Evolutionary conservation across 2,113 vertebrate species (phyloP).

Genomic region (Toxotes jaculatrix): DNA sequence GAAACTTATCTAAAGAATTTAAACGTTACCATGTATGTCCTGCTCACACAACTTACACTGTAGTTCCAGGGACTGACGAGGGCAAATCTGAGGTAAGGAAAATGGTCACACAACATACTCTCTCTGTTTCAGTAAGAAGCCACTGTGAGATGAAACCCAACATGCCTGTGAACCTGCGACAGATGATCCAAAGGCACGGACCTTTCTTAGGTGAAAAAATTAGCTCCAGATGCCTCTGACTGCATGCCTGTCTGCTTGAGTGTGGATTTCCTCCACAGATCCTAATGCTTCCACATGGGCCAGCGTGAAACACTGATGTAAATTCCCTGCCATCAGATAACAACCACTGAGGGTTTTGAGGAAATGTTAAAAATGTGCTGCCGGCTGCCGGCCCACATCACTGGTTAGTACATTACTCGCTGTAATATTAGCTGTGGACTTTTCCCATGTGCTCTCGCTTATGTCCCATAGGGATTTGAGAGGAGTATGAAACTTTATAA

Average conservation of each 20-base stretch:
- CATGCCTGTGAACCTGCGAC: slow-evolving; percentile 45
- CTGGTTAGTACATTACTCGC: slow-evolving; percentile 68
- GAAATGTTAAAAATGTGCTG: slow-evolving; percentile 79
- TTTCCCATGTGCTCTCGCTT: slow-evolving; percentile 57
- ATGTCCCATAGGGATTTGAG: slow-evolving; percentile 40
- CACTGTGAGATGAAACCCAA: slow-evolving; percentile 54
- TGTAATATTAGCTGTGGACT: slow-evolving; percentile 58
- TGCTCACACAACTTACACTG: background rate
- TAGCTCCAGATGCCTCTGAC: slow-evolving; percentile 60
- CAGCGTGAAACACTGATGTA: slow-evolving; percentile 61
- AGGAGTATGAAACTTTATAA: slow-evolving; percentile 50
- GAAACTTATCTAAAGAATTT: background rate
- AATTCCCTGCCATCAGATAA: slow-evolving; percentile 73
- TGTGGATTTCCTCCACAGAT: slow-evolving; percentile 72
- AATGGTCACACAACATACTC: slow-evolving; percentile 26
- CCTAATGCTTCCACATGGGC: slow-evolving; percentile 70
- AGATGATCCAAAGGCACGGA: slow-evolving; percentile 45
- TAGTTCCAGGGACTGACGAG: slow-evolving; percentile 15
- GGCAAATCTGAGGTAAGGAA: slow-evolving; percentile 22
- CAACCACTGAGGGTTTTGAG: slow-evolving; percentile 65
- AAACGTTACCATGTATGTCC: background rate
- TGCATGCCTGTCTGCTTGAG: slow-evolving; percentile 59
- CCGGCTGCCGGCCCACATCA: slow-evolving; percentile 48
- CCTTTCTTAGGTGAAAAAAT: slow-evolving; percentile 47
- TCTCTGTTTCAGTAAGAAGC: slow-evolving; percentile 16